Evolutionary conservation across 2,797 vertebrate genomes (phyloP).

Genomic region (Eremophila alpestris): DNA sequence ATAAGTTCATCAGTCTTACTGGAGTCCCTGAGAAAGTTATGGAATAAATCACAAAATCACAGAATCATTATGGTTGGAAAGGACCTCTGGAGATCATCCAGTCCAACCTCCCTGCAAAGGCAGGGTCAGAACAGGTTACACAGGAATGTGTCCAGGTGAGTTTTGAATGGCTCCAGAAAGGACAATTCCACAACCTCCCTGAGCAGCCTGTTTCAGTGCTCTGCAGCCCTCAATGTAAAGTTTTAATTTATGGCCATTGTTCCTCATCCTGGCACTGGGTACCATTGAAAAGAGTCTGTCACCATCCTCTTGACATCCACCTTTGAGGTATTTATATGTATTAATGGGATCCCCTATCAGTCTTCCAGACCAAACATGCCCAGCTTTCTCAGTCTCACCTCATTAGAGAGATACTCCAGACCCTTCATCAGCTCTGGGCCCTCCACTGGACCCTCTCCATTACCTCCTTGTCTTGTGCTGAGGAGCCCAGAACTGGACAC

Average conservation of each 20-base stretch:
- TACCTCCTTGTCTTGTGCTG: background rate
- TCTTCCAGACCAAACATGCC: background rate
- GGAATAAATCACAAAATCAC: background rate
- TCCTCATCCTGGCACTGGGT: background rate
- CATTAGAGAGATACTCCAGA: background rate
- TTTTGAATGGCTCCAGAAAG: background rate
- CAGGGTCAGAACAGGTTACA: background rate
- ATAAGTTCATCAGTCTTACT: background rate
- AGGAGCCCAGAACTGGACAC: background rate
- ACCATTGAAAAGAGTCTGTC: background rate
- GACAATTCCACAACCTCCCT: background rate
- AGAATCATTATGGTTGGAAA: background rate
- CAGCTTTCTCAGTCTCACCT: background rate
- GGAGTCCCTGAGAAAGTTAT: background rate
- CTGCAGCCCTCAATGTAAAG: background rate
- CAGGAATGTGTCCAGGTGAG: no score
- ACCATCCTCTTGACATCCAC: background rate
- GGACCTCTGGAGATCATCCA: background rate
- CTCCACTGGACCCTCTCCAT: background rate
- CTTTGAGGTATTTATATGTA: background rate
- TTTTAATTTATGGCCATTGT: background rate
- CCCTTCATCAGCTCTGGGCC: accelerated
- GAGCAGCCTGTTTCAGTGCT: background rate
- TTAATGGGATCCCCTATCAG: background rate
- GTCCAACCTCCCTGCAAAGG: background rate